Percentiles rank a stretch among this genome's conserved stretches.
Conservation (phyloP, 2,888 invertebrate genomes). For the Reticulitermes lucifugus region DNA sequence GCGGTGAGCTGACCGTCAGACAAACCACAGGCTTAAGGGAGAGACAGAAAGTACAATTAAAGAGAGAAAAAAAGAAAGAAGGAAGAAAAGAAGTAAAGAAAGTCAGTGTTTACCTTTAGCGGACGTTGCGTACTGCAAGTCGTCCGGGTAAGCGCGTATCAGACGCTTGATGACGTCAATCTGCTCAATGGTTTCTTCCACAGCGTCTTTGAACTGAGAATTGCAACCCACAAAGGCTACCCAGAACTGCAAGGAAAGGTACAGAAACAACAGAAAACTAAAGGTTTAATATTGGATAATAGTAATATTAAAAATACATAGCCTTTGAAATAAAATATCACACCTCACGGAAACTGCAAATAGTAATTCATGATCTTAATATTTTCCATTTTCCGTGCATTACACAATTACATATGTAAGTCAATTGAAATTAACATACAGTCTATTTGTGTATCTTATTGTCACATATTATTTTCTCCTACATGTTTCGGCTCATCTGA, state of each 20-base stretch:
- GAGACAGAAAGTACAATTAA: not conserved
- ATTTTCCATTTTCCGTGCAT: too few species aligned
- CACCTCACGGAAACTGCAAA: not conserved
- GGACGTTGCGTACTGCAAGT: slow-evolving; percentile 55
- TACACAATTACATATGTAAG: too few species aligned
- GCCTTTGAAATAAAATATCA: not conserved
- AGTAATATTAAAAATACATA: too few species aligned
- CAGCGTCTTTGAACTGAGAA: slow-evolving; percentile 63
- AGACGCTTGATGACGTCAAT: slow-evolving; percentile 64
- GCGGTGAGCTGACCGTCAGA: too few species aligned
- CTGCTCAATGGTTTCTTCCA: slow-evolving; percentile 64
- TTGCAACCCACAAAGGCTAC: slow-evolving; percentile 63
- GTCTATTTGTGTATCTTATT: too few species aligned
- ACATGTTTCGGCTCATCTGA: too few species aligned
- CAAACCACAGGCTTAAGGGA: too few species aligned
- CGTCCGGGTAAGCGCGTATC: slow-evolving; percentile 58
- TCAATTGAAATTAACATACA: too few species aligned
- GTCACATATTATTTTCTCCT: too few species aligned
- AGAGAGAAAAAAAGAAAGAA: not conserved
- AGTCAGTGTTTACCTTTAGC: slow-evolving; percentile 54
- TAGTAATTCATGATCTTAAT: too few species aligned
- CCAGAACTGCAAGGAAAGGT: slow-evolving; percentile 62
- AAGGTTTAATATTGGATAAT: too few species aligned
- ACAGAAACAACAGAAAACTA: too few species aligned
- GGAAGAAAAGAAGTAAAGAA: not conserved